Evolutionary conservation across 2,888 invertebrate species (phyloP).

Genomic region (Perithous albicinctus): DNA sequence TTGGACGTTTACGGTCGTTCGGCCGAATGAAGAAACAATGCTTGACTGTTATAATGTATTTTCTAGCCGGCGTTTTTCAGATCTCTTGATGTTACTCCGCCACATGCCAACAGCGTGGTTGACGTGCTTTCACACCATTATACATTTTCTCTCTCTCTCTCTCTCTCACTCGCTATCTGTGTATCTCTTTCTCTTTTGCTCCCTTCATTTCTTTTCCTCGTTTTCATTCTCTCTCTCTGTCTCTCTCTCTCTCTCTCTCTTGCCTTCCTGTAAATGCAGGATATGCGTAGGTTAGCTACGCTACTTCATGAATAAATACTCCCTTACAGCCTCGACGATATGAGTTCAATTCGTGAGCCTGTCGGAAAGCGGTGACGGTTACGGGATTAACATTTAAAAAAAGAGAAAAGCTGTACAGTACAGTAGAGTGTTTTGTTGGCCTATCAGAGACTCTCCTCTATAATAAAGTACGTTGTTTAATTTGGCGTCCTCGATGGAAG

Average conservation of each 20-base stretch:
- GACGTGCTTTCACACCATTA: constrained; percentile 13
- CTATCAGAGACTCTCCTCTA: no score
- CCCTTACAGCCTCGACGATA: constrained; percentile 44
- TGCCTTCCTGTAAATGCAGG: not conserved
- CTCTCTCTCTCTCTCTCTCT: constrained; percentile 31
- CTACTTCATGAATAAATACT: not conserved
- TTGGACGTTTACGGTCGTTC: constrained; percentile 1
- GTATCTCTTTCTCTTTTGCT: constrained; percentile 53
- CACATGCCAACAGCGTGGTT: constrained; percentile 59
- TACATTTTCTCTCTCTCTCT: constrained; percentile 3
- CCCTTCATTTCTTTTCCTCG: constrained; percentile 35
- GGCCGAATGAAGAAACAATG: constrained; percentile 2
- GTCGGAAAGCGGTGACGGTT: no score
- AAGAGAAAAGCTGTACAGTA: no score
- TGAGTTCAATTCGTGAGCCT: no score
- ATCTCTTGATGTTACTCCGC: not conserved
- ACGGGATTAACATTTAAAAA: no score
- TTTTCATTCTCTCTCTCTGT: not conserved
- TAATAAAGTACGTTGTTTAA: no score
- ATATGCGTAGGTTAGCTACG: not conserved
- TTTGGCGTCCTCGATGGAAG: no score
- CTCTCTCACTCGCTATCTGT: constrained; percentile 29
- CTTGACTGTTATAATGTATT: not conserved
- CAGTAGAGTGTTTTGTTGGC: no score
- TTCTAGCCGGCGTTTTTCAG: constrained; percentile 45